Evolutionary conservation across 2,797 vertebrate genomes (phyloP).

Genomic region (Phalloptychus januarius): DNA sequence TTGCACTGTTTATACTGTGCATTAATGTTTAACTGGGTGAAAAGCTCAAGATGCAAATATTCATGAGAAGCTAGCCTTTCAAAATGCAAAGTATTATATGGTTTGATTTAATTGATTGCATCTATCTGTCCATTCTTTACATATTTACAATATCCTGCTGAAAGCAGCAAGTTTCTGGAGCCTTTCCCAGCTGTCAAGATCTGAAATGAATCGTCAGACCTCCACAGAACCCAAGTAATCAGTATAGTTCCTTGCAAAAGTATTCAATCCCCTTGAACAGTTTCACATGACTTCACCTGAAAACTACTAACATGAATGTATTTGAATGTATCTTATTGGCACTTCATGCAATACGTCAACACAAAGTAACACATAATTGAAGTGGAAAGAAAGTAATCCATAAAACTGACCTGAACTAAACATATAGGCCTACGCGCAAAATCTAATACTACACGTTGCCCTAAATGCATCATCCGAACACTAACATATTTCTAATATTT

Average conservation of each 20-base stretch:
- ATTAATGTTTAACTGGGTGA: background rate
- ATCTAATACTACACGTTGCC: background rate
- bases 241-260: background rate
- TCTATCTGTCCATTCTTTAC: background rate
- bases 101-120: background rate
- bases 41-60: background rate
- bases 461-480: background rate
- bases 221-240: background rate
- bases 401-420: background rate
- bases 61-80: background rate
- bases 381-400: background rate
- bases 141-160: background rate
- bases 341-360: background rate
- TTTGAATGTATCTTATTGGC: background rate
- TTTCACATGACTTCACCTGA: background rate
- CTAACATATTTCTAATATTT: no score
- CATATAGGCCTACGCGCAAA: background rate
- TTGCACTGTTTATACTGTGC: background rate
- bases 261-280: background rate
- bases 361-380: background rate
- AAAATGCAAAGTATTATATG: background rate
- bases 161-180: background rate
- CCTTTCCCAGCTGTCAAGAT: background rate
- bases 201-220: background rate
- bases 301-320: background rate